Base-by-base conservation (phyloP, 1,140 invertebrate genomes). In the Conopomorpha cramerella region DNA sequence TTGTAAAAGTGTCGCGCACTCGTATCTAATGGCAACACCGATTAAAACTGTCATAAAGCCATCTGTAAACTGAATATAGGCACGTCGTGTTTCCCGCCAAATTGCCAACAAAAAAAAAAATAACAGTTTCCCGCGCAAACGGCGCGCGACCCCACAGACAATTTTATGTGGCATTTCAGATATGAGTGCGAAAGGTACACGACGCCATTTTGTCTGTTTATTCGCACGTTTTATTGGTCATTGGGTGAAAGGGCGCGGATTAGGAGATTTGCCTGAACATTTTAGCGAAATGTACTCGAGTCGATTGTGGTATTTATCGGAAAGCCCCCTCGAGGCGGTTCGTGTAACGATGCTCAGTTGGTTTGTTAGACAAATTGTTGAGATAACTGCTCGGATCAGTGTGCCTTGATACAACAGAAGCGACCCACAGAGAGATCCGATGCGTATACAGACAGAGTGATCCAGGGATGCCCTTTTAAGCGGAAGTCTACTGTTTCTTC, bases 11-110 rank as follows among this genome's bases (percentile, higher is more conserved):
- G n/a, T n/a, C n/a, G n/a, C n/a, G n/a, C n/a, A n/a, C n/a, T n/a
- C n/a, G n/a, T n/a, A n/a, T n/a, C n/a, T n/a, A 60, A 61, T 58
- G 50, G 63, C 53, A 57, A 57, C 61, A 63, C 50, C 54, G 56
- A 65, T 66, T 63, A 61, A 70, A 60, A 60, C 54, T 52, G 53
- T 48, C 61, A 62, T 64, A 67, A 64, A 62, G 48, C 54, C 44
- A 51, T 45, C 41, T 38, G 44, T 40, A 51, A 63, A 52, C 47
- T n/a, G n/a, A n/a, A n/a, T n/a, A n/a, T n/a, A n/a, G n/a, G n/a
- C n/a, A n/a, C n/a, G n/a, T n/a, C n/a, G n/a, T n/a, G n/a, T n/a
- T n/a, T 37, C 46, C 48, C 39, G 37, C 51, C 44, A 56, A 61
- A 64, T 65, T 65, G 61, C 55, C 52, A 43, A 45, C 48, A 65